phyloP scores from a whole-genome alignment of 2,113 vertebrate species.

The Nycticebus coucang region DNA sequence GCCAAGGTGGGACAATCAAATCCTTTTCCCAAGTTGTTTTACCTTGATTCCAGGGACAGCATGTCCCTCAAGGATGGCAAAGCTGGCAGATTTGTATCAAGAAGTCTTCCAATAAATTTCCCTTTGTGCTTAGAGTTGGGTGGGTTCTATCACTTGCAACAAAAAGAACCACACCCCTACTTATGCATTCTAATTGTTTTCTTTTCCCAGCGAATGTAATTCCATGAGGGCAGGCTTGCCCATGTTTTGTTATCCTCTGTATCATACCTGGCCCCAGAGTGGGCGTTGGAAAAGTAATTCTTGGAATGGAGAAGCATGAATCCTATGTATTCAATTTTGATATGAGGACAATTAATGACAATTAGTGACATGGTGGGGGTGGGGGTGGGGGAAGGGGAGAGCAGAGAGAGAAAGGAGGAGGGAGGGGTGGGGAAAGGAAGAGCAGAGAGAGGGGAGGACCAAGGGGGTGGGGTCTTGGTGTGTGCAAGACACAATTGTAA shows the following conservation, averaged over 20 bases:
- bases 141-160: background rate
- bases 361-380: too few species aligned
- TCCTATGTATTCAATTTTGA: too few species aligned
- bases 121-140: background rate
- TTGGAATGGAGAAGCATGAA: too few species aligned
- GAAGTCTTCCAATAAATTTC: background rate
- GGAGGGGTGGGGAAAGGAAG: too few species aligned
- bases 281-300: background rate
- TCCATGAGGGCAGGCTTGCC: background rate
- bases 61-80: background rate
- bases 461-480: too few species aligned
- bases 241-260: background rate
- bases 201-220: background rate
- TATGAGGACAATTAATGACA: too few species aligned
- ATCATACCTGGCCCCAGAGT: background rate
- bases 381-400: too few species aligned
- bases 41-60: background rate
- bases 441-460: too few species aligned
- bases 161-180: background rate
- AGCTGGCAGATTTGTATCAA: conserved; percentile 20
- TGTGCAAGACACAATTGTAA: too few species aligned
- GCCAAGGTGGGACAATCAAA: background rate
- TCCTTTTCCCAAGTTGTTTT: background rate
- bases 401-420: too few species aligned
- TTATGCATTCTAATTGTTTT: background rate